Evolutionary conservation across 2,888 invertebrate genomes (phyloP).

Genomic region (Sphaeridia pumilis): DNA sequence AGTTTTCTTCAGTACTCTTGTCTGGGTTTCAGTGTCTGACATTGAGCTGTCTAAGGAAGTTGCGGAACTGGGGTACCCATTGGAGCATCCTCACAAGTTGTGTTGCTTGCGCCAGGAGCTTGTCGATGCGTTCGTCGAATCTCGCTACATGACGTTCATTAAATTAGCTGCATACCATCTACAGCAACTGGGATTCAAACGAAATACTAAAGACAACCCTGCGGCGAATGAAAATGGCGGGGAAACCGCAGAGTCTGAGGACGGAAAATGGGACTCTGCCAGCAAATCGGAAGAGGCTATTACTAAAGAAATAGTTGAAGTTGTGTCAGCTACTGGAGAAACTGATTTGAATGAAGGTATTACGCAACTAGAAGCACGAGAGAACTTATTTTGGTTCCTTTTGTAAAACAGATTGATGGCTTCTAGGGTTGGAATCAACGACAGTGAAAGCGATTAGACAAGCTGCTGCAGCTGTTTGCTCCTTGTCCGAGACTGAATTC

Average conservation of each 20-base stretch:
- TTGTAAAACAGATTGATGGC: too few species aligned
- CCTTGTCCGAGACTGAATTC: conserved; percentile 88
- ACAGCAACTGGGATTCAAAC: conserved; percentile 69
- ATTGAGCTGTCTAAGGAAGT: conserved; percentile 77
- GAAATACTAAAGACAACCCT: conserved; percentile 44
- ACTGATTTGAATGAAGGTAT: background rate
- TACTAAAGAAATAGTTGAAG: background rate
- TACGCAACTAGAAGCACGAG: too few species aligned
- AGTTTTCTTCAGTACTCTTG: too few species aligned
- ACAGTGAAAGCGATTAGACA: conserved; percentile 53
- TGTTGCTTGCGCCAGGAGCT: conserved; percentile 92
- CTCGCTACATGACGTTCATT: conserved; percentile 90
- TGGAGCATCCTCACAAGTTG: conserved; percentile 89
- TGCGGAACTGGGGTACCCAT: conserved; percentile 79
- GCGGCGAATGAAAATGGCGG: too few species aligned
- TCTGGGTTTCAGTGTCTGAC: conserved; percentile 11
- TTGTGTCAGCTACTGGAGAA: background rate
- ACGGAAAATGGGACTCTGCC: too few species aligned
- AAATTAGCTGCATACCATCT: conserved; percentile 90
- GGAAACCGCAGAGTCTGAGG: too few species aligned
- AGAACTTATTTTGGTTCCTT: too few species aligned
- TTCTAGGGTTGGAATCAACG: conserved; percentile 27
- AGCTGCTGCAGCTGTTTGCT: conserved; percentile 84
- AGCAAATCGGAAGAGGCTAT: too few species aligned
- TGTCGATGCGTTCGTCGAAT: conserved; percentile 88